A percentile compares a stretch with the other conserved stretches of the same genome.
Evolutionary conservation across 2,888 invertebrate species (phyloP).

Genomic region (Holacanthella duospinosa): DNA sequence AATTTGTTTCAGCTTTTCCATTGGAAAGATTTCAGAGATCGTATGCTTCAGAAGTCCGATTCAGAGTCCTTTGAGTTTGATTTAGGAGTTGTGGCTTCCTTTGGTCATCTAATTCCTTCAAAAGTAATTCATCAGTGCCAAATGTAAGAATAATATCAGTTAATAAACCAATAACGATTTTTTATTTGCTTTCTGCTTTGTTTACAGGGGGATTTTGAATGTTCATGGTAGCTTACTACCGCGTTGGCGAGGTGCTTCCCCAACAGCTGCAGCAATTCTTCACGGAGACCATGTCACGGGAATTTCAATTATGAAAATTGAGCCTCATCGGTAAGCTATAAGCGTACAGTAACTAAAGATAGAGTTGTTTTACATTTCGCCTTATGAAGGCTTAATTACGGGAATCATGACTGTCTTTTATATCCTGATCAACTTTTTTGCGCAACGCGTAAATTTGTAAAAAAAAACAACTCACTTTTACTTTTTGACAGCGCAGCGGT

Average conservation of each 20-base stretch:
- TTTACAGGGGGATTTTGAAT: conserved; percentile 81
- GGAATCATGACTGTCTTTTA: no score
- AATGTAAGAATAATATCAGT: conserved; percentile 50
- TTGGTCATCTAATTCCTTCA: conserved; percentile 79
- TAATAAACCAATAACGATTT: neutral
- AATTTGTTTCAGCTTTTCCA: conserved; percentile 46
- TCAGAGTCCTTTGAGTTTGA: conserved; percentile 52
- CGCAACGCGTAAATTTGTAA: no score
- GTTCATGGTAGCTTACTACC: conserved; percentile 87
- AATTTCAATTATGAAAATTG: conserved; percentile 76
- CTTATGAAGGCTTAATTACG: no score
- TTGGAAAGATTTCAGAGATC: conserved; percentile 48
- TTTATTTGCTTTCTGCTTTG: conserved; percentile 30
- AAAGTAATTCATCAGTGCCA: conserved; percentile 65
- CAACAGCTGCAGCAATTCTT: conserved; percentile 72
- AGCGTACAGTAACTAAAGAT: neutral
- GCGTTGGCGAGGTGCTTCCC: conserved; percentile 85
- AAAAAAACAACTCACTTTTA: no score
- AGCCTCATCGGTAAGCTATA: conserved; percentile 50
- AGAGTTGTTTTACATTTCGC: neutral
- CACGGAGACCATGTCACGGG: conserved; percentile 72
- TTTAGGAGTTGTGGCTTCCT: conserved; percentile 82
- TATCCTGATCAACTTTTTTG: no score
- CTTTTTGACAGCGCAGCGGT: no score
- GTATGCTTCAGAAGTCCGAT: conserved; percentile 43